Evolutionary conservation across 2,888 invertebrate species (phyloP), one percentile per base, ranked within the genome.

Genomic region (Physocephala rufipes): DNA sequence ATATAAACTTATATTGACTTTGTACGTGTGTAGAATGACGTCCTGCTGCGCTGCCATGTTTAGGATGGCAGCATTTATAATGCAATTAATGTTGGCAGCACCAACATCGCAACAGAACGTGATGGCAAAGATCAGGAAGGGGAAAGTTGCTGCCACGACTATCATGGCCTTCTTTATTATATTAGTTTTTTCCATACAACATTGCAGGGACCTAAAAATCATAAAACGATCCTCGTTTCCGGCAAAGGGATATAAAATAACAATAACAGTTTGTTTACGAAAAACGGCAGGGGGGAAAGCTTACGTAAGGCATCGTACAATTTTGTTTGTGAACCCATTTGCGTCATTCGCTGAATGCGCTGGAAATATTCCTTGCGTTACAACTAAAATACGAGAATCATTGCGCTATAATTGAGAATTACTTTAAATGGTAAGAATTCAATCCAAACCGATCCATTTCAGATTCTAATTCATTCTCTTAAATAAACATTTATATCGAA

Each of bases 361-460:
- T n/a, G n/a, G n/a, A n/a, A n/a, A n/a, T n/a, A n/a, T n/a, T n/a
- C n/a, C n/a, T n/a, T n/a, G n/a, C n/a, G n/a, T n/a, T n/a, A n/a
- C n/a, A n/a, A n/a, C n/a, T n/a, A 45, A 13, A 59, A 61, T 51
- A 30, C 21, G 51, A n/a, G n/a, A n/a, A n/a, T n/a, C 51, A 30
- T 61, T 49, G 51, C 61, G 68, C 62, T 36, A 62, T 62, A 62
- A 59, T 62, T 68, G 61, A 61, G 62, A 61, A 59, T n/a, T n/a
- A n/a, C 19, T 68, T 67, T 47, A 59, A 47, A 49, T 59, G 53
- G 21, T 53, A 43, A 7, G 53, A 66, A 66, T 53, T 49, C 26
- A 30, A n/a, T 43, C 4, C 15, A 51, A 30, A n/a, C 36, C 62
- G n/a, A 43, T 15, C 51, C 21, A 36, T 26, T 49, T 15, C n/a